Conservation (phyloP, 2,797 vertebrate genomes). For the Enteromius radiatus region DNA sequence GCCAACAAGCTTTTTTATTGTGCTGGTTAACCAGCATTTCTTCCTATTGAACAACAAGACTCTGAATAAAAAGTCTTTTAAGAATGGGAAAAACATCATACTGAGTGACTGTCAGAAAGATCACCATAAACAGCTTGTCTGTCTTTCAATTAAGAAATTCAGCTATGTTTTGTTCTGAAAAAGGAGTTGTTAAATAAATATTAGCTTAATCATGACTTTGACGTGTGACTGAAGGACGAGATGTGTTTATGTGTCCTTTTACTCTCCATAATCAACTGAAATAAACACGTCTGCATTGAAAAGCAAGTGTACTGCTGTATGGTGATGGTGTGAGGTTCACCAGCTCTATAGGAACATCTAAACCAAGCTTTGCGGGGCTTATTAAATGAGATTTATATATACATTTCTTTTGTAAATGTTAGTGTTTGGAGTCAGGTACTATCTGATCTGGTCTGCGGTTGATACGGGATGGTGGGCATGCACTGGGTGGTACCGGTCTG, state of each 20-base stretch:
- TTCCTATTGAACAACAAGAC: neutral
- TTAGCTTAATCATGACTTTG: conserved; percentile 44
- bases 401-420: conserved; percentile 39
- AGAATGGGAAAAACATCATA: neutral
- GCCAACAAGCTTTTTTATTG: neutral
- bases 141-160: neutral
- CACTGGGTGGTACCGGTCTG: conserved; percentile 45
- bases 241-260: conserved; percentile 24
- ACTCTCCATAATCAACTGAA: conserved; percentile 26
- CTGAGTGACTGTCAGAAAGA: neutral
- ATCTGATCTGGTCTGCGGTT: conserved; percentile 18
- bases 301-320: conserved; percentile 43
- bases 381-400: conserved; percentile 3
- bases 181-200: conserved; percentile 67
- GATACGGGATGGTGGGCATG: conserved; percentile 43
- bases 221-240: neutral
- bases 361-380: neutral
- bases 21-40: neutral
- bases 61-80: neutral
- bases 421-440: conserved; percentile 43
- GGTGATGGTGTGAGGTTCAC: conserved; percentile 27
- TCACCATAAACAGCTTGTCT: neutral
- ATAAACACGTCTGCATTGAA: conserved; percentile 10
- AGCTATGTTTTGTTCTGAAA: conserved; percentile 28
- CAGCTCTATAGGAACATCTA: neutral